Percentiles rank a stretch among this genome's conserved stretches.
These are phyloP conservation scores for Monopis laevigella DNA, from an alignment of 2,888 invertebrate species.

Conservation along the genomic window DNA sequence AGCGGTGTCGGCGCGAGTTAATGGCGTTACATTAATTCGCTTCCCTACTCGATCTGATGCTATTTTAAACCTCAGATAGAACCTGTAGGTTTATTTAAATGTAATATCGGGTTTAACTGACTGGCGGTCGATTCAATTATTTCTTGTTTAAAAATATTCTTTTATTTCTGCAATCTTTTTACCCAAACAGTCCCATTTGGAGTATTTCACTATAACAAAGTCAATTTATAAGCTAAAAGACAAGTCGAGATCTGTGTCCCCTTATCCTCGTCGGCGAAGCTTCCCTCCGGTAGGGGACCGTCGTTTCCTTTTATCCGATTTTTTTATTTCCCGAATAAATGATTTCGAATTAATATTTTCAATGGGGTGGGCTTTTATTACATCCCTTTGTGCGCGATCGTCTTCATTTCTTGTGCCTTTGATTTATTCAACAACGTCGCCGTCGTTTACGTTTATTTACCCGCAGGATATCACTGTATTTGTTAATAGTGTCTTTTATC, in stretches of 20 bases:
- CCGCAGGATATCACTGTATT: too few species aligned
- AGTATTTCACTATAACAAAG: too few species aligned
- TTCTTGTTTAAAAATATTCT: too few species aligned
- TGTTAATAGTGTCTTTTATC: too few species aligned
- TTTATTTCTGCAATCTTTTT: too few species aligned
- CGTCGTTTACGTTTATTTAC: too few species aligned
- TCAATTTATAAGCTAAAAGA: conserved; percentile 11
- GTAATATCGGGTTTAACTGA: background rate
- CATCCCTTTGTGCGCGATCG: conserved; percentile 28
- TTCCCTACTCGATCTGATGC: conserved; percentile 9
- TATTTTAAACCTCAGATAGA: conserved; percentile 5
- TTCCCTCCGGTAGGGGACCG: conserved; percentile 29
- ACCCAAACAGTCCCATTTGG: too few species aligned
- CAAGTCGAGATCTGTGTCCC: conserved; percentile 43
- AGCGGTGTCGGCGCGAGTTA: conserved; percentile 7
- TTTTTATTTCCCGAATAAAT: conserved; percentile 39
- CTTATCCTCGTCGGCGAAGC: conserved; percentile 33
- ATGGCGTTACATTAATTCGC: conserved; percentile 14
- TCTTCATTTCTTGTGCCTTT: conserved; percentile 26
- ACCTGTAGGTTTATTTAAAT: conserved; percentile 6
- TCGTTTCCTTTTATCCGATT: conserved; percentile 31
- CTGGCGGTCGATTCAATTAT: too few species aligned
- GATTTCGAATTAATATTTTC: conserved; percentile 48
- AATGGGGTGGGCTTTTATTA: conserved; percentile 37
- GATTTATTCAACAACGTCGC: conserved; percentile 25